Evolutionary conservation across 2,797 vertebrate genomes (phyloP).

Genomic region (Tamandua tetradactyla): DNA sequence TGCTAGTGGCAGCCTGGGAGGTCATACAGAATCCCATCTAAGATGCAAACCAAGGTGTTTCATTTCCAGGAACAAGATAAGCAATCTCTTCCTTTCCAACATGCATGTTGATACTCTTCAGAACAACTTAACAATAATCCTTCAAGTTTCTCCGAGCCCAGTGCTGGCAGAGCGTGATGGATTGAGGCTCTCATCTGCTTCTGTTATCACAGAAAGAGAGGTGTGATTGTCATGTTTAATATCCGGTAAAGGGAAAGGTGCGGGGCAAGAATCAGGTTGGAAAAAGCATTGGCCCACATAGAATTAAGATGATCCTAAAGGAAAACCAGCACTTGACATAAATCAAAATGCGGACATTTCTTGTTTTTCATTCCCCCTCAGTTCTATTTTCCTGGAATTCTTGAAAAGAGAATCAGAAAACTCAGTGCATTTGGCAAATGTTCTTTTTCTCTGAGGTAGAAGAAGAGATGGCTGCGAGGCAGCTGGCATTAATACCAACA

Average conservation of each 20-base stretch:
- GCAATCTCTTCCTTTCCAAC: neutral
- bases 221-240: slow-evolving; percentile 56
- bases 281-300: neutral
- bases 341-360: neutral
- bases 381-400: neutral
- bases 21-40: slow-evolving; percentile 43
- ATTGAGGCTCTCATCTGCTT: neutral
- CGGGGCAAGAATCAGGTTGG: neutral
- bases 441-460: neutral
- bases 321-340: slow-evolving; percentile 11
- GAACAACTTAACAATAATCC: neutral
- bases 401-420: neutral
- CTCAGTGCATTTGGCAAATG: neutral
- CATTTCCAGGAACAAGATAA: neutral
- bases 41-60: neutral
- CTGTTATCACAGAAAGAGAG: slow-evolving; percentile 25
- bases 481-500: neutral
- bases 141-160: neutral
- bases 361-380: neutral
- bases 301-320: slow-evolving; percentile 4
- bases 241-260: slow-evolving; percentile 58
- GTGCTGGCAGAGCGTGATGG: neutral
- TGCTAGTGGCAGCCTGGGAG: slow-evolving; percentile 52
- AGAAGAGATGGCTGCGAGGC: neutral
- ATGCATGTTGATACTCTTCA: neutral